Evolutionary conservation across 2,888 invertebrate species (phyloP), one percentile per base, ranked within the genome.

Genomic region (Rhingia campestris): DNA sequence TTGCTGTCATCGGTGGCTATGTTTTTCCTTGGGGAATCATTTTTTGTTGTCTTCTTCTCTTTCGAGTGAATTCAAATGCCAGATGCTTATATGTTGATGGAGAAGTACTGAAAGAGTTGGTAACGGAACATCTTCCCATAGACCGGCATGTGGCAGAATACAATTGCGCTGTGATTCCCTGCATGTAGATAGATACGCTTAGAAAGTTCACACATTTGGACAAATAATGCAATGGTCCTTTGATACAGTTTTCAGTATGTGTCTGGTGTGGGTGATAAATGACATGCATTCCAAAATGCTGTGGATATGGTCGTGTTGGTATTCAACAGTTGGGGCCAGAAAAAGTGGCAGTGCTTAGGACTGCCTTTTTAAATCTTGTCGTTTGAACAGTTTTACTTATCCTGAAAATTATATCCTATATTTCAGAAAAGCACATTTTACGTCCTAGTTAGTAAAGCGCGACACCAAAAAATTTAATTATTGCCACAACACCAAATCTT

Each of bases 121-220:
- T 12, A 9, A 35, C 37, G 39, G 59, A 47, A 66, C 58, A 61
- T 79, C 59, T 73, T 70, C 43, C 35, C 56, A 64, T 2, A 53
- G 37, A 61, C 43, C 39, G 37, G 66, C 41, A 69, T 58, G n/a
- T 69, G 76, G 53, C 67, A 58, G 37, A 37, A 59, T 53, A 67
- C 76, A 75, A 67, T 37, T 59, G 58, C 22, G 1, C 45, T 67
- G 67, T 41, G 47, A 61, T 10, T 49, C 39, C 49, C 49, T 49
- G 33, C 2, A 43, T 59, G 49, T 39, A 61, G 45, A 53, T 49
- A 54, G 53, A 63, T 45, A 63, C 63, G 64, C 51, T 66, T 45
- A 59, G 51, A 77, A 72, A 77, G 66, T 77, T 72, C 72, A 70
- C 59, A 81, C 66, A 81, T 72, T 72, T 61, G 72, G 72, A 73